These are phyloP conservation scores for Pagetopsis macropterus DNA, from an alignment of 2,797 vertebrate genomes.

Conservation along the genomic window DNA sequence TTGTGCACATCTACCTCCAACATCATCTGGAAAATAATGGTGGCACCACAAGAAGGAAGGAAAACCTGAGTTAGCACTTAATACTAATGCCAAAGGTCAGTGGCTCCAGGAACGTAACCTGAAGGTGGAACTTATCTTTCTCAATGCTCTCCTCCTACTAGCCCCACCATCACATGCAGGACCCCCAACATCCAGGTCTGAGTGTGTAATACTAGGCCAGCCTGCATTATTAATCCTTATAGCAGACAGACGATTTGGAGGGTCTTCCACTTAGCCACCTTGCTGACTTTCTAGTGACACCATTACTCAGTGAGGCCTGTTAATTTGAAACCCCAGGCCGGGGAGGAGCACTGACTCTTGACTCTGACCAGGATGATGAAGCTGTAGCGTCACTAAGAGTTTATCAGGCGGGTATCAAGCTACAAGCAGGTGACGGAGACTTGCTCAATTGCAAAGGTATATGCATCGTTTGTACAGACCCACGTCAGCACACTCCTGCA, in stretches of 20 bases:
- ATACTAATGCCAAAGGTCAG: background rate
- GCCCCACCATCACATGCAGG: conserved; percentile 32
- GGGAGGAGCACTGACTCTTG: conserved; percentile 28
- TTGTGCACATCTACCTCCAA: background rate
- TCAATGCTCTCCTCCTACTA: conserved; percentile 24
- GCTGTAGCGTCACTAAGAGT: conserved; percentile 34
- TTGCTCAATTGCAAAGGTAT: conserved; percentile 4
- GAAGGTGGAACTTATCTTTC: conserved; percentile 31
- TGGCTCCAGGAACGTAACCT: conserved; percentile 13
- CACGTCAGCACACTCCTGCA: conserved; percentile 37
- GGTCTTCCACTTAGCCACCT: conserved; percentile 63
- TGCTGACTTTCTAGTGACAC: conserved; percentile 69
- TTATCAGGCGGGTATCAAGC: conserved; percentile 23
- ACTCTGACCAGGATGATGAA: conserved; percentile 35
- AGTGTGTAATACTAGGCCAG: conserved; percentile 61
- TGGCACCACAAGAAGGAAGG: background rate
- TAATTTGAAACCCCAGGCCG: conserved; percentile 57
- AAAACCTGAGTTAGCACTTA: background rate
- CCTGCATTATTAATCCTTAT: conserved; percentile 80
- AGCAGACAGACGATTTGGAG: conserved; percentile 65
- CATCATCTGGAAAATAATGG: background rate
- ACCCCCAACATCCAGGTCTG: conserved; percentile 54
- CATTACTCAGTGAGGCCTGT: conserved; percentile 61
- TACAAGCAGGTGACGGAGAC: conserved; percentile 33
- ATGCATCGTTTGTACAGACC: conserved; percentile 6